Percentiles rank a stretch among this genome's conserved stretches.
These are phyloP conservation scores for Desoria tigrina DNA, from an alignment of 2,888 invertebrate species.

Conservation along the genomic window DNA sequence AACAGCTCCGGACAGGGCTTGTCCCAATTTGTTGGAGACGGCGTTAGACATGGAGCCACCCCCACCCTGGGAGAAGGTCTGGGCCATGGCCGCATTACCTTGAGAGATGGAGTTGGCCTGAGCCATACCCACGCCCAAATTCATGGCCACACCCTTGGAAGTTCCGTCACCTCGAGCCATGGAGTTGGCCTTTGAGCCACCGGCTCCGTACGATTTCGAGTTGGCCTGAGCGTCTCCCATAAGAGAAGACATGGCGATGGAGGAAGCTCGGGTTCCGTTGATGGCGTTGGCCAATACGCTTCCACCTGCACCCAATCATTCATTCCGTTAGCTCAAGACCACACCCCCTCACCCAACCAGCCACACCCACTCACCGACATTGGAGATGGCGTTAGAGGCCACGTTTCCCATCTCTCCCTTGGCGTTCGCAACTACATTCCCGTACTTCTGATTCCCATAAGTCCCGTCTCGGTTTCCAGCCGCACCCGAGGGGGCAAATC, in stretches of 20 bases:
- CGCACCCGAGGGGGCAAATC: neutral
- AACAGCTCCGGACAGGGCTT: conserved; percentile 3
- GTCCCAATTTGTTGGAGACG: neutral
- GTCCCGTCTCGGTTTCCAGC: neutral
- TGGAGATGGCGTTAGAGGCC: too few relatives aligned
- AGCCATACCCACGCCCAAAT: neutral
- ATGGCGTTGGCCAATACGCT: conserved; percentile 6
- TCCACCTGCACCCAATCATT: neutral
- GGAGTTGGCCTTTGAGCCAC: conserved; percentile 1
- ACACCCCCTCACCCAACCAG: too few relatives aligned
- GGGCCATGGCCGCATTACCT: conserved; percentile 6
- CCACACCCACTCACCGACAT: too few relatives aligned
- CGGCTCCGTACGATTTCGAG: neutral
- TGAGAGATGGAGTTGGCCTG: conserved; percentile 10
- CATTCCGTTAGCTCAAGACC: neutral
- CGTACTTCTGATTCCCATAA: conserved; percentile 6
- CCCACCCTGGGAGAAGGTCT: conserved; percentile 5
- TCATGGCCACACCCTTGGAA: neutral
- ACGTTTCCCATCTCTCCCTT: conserved; percentile 7
- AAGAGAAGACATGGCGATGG: conserved; percentile 2
- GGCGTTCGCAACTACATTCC: conserved; percentile 10
- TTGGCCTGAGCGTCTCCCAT: conserved; percentile 4
- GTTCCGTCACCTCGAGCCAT: conserved; percentile 5
- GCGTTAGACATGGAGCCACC: conserved; percentile 10
- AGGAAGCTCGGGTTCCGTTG: conserved; percentile 13